Conservation (phyloP, 2,113 vertebrate genomes). For the Plestiodon gilberti region DNA sequence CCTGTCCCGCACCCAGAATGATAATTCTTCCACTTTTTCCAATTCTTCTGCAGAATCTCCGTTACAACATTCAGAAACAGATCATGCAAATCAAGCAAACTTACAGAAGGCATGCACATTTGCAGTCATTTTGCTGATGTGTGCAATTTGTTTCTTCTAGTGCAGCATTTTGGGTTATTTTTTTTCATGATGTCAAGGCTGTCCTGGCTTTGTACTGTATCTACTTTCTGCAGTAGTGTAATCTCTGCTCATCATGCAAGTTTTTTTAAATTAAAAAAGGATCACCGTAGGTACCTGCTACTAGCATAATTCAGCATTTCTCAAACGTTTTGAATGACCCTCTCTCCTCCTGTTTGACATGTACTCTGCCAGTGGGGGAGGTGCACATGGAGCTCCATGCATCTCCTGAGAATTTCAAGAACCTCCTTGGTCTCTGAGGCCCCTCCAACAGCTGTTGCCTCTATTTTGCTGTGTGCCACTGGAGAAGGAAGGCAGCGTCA, state of each 20-base stretch:
- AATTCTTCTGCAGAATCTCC: too few relatives aligned
- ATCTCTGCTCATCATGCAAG: background rate
- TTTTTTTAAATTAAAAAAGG: background rate
- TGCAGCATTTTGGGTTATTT: background rate
- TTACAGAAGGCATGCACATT: background rate
- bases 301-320: too few relatives aligned
- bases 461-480: background rate
- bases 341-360: too few relatives aligned
- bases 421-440: background rate
- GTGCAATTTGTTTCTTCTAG: background rate
- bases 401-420: too few relatives aligned
- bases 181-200: background rate
- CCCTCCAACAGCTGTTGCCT: background rate
- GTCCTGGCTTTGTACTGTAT: too few relatives aligned
- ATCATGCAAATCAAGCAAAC: background rate
- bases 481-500: too few relatives aligned
- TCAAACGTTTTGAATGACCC: too few relatives aligned
- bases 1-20: background rate
- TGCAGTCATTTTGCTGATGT: background rate
- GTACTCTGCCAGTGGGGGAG: too few relatives aligned
- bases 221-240: background rate
- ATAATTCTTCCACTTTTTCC: background rate
- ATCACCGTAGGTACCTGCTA: too few relatives aligned
- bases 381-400: too few relatives aligned
- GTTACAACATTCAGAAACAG: background rate